Evolutionary conservation across 2,888 invertebrate genomes (phyloP).

Genomic region (Noctua comes): DNA sequence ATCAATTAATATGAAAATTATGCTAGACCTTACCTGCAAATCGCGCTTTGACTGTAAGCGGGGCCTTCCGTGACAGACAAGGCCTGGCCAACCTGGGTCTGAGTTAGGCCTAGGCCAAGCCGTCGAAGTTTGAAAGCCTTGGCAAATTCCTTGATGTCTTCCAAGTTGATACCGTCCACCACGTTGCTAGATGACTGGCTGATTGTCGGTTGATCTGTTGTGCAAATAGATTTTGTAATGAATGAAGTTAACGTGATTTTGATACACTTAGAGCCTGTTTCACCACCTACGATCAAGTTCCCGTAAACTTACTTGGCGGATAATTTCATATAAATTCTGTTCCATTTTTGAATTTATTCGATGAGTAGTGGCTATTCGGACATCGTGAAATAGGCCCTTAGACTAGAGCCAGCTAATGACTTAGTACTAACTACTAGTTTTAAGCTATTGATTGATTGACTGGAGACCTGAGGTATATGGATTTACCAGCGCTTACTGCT

Average conservation of each 20-base stretch:
- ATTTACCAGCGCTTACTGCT: background rate
- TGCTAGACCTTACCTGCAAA: conserved; percentile 95
- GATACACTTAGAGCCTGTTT: no score
- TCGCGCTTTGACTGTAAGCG: conserved; percentile 99
- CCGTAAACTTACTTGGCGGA: no score
- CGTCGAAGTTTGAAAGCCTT: conserved; percentile 98
- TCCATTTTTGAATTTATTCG: no score
- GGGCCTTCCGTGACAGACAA: conserved; percentile 99
- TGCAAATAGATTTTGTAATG: conserved; percentile 45
- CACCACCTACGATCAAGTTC: no score
- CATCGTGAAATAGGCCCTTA: no score
- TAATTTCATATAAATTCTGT: no score
- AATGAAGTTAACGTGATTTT: background rate
- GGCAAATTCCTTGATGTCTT: conserved; percentile 99
- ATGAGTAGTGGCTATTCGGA: no score
- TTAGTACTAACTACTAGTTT: background rate
- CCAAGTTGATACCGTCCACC: conserved; percentile 98
- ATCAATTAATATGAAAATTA: conserved; percentile 22
- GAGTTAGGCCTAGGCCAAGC: conserved; percentile 97
- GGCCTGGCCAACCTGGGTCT: conserved; percentile 99
- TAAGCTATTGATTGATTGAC: background rate
- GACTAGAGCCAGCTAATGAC: background rate
- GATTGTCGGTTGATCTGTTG: conserved; percentile 96
- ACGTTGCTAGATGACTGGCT: conserved; percentile 98
- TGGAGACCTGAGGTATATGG: no score